These are phyloP conservation scores for Chloroceryle aenea DNA, from an alignment of 2,113 vertebrate genomes.

Conservation along the genomic window DNA sequence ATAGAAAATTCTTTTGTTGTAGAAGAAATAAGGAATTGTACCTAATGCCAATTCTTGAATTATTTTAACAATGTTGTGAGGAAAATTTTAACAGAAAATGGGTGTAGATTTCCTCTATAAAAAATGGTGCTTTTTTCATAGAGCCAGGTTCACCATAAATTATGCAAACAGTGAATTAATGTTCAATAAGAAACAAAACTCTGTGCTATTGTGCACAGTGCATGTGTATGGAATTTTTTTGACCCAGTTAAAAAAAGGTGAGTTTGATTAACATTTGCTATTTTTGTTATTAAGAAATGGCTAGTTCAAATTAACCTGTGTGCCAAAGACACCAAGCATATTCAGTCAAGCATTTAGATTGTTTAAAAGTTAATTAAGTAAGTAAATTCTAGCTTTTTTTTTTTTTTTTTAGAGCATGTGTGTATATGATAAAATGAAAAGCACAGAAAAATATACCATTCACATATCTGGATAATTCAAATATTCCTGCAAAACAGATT, in stretches of 20 bases:
- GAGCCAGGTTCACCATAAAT: background rate
- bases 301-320: constrained; percentile 57
- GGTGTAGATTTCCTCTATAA: background rate
- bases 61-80: background rate
- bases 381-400: constrained; percentile 2
- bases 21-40: background rate
- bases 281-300: constrained; percentile 63
- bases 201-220: background rate
- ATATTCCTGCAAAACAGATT: background rate
- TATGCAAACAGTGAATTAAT: background rate
- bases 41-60: background rate
- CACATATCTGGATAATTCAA: constrained; percentile 1
- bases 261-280: constrained; percentile 68
- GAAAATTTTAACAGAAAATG: background rate
- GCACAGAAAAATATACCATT: background rate
- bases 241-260: constrained; percentile 33
- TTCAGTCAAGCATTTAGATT: constrained; percentile 57
- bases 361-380: constrained; percentile 64
- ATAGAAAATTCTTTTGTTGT: background rate
- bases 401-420: background rate
- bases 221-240: background rate
- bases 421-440: constrained; percentile 9
- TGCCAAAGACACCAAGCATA: constrained; percentile 60
- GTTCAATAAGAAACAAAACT: background rate
- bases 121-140: background rate